phyloP scores from a whole-genome alignment of 2,888 invertebrate genomes.

The Buathra laborator region DNA sequence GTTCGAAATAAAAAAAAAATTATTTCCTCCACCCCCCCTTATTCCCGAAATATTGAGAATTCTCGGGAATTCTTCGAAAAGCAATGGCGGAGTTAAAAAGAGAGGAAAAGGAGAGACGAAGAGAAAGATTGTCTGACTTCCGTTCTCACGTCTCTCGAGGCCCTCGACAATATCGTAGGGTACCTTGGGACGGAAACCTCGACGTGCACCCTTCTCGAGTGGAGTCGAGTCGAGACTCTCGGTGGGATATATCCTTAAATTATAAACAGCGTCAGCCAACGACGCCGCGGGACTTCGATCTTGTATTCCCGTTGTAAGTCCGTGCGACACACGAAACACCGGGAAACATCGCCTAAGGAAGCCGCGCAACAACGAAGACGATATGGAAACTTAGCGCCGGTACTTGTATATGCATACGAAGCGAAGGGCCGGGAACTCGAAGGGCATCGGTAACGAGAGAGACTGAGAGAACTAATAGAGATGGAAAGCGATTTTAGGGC shows the following conservation, averaged over 20 bases:
- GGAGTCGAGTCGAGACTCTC: slow-evolving; percentile 53
- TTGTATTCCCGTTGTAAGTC: slow-evolving; percentile 50
- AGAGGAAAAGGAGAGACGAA: slow-evolving; percentile 35
- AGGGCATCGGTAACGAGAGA: slow-evolving; percentile 29
- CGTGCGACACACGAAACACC: slow-evolving; percentile 28
- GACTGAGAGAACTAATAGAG: slow-evolving; percentile 21
- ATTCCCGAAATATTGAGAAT: slow-evolving; percentile 29
- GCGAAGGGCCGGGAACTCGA: neutral
- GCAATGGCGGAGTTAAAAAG: slow-evolving; percentile 5
- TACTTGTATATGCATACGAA: slow-evolving; percentile 36
- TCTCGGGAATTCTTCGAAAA: neutral
- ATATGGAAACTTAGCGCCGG: slow-evolving; percentile 57
- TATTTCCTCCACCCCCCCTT: no score
- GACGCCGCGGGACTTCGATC: slow-evolving; percentile 75
- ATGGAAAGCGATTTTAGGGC: slow-evolving; percentile 3
- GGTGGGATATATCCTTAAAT: slow-evolving; percentile 77
- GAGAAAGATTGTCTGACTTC: slow-evolving; percentile 44
- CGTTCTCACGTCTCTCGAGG: slow-evolving; percentile 70
- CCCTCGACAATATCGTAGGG: slow-evolving; percentile 60
- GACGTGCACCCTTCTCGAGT: slow-evolving; percentile 61
- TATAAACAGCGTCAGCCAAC: slow-evolving; percentile 81
- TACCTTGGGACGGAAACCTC: slow-evolving; percentile 68
- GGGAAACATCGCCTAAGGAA: slow-evolving; percentile 43
- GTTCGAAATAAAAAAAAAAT: no score
- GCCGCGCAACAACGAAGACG: slow-evolving; percentile 48